Evolutionary conservation across 2,113 vertebrate species (phyloP), one percentile per base, ranked within the genome.

Genomic region (Pipa parva): DNA sequence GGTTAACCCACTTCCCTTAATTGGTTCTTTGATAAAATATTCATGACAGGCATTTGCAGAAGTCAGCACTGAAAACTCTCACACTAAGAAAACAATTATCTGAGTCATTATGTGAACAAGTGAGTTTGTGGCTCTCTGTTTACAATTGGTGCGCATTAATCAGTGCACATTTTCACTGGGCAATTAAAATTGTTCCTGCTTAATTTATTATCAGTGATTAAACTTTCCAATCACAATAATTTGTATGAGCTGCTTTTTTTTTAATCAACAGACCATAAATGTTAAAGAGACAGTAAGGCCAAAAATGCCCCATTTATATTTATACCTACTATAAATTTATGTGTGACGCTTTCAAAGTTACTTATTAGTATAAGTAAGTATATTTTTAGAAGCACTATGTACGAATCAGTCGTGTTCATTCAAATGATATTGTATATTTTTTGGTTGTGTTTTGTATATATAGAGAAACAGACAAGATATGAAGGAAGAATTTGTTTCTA

Each of bases 11-110:
- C 9, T 9, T 36, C 33, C 4, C 15, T 36, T 3, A 36, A 36
- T 36, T 13, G 2, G 13, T n/a, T 18, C 8, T 2, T 1, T 15
- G 45, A 59, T 59, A 37, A 59, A 59, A 59, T 36, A 59, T 59
- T 59, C 24, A 59, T 27, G 21, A 39, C n/a, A 28, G 33, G 57
- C 31, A 25, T 59, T 42, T 59, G 31, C 29, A 58, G 29, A 21
- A 36, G 20, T 58, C 56, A 58, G 31, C 56, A 36, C 31, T 58
- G 56, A 37, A 37, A 58, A 31, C 10, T 36, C 20, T 20, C 18
- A 28, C 54, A 56, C 27, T 56, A 56, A 56, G 54, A 58, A 58
- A 58, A 58, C 56, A 58, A 58, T 58, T 37, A 58, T 36, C 21
- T 24, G 31, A 58, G 31, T 58, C 39, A 61, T 61, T 61, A 61